Conservation (phyloP, 2,113 vertebrate genomes). For the Zosterops lateralis region DNA sequence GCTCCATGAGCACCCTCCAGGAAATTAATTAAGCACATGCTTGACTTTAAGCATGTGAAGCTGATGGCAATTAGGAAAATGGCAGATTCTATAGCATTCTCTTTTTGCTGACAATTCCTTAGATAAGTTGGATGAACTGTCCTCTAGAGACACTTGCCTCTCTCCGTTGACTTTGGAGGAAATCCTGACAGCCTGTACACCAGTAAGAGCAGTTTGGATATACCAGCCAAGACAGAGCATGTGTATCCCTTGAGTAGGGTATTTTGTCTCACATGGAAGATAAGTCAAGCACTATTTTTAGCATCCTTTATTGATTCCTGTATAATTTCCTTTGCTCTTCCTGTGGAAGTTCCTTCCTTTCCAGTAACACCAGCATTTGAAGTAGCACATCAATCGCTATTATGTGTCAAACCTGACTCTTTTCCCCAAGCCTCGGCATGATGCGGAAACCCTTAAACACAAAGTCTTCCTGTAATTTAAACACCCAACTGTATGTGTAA, state of each 20-base stretch:
- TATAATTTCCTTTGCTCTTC: conserved; percentile 65
- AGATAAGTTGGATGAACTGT: not conserved
- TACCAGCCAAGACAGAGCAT: not conserved
- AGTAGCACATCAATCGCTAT: conserved; percentile 57
- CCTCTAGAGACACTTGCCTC: not conserved
- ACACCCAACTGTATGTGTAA: conserved; percentile 2
- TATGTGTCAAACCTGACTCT: conserved; percentile 55
- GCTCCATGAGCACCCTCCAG: not conserved
- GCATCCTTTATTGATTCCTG: conserved; percentile 64
- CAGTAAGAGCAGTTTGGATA: not conserved
- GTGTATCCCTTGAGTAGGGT: not conserved
- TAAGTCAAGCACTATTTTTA: conserved; percentile 45
- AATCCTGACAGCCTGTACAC: not conserved
- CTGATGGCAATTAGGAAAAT: not conserved
- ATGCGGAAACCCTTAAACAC: conserved; percentile 63
- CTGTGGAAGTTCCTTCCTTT: conserved; percentile 65
- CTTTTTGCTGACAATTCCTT: not conserved
- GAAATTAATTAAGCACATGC: conserved; percentile 4
- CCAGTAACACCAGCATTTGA: conserved; percentile 45
- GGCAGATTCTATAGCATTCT: not conserved
- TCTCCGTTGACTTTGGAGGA: not conserved
- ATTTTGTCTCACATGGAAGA: conserved; percentile 10
- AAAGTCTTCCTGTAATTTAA: conserved; percentile 70
- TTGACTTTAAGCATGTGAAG: not conserved
- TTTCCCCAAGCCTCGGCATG: conserved; percentile 26